These are phyloP conservation scores for Rallus crepitans DNA, from an alignment of 2,797 vertebrate genomes.

Conservation along the genomic window DNA sequence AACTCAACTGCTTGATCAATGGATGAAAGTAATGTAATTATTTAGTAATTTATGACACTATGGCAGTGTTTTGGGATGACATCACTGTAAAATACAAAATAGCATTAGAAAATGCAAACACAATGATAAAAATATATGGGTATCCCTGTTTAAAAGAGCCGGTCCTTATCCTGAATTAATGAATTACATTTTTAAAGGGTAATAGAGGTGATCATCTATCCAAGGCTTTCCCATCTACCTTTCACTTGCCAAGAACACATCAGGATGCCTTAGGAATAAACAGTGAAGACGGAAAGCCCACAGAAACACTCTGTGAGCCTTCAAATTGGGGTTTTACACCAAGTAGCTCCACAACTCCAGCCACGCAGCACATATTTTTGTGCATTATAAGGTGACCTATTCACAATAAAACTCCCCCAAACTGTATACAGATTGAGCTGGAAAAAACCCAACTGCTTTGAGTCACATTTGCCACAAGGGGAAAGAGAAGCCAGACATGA, in stretches of 20 bases:
- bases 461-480: slow-evolving; percentile 83
- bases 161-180: neutral
- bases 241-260: neutral
- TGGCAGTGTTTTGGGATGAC: neutral
- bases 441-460: slow-evolving; percentile 79
- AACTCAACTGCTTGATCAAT: neutral
- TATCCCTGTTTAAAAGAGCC: neutral
- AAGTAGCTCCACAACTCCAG: neutral
- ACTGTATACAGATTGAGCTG: slow-evolving; percentile 70
- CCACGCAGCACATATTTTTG: neutral
- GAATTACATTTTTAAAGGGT: neutral
- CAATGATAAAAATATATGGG: neutral
- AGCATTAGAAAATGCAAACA: slow-evolving; percentile 1
- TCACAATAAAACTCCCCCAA: slow-evolving; percentile 69
- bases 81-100: neutral
- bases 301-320: neutral
- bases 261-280: neutral
- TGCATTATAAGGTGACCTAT: slow-evolving; percentile 59
- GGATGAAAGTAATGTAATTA: neutral
- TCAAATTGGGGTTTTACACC: neutral
- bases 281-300: neutral
- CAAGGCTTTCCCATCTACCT: neutral
- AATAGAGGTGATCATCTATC: neutral
- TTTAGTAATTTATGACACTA: neutral
- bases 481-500: slow-evolving; percentile 81